Evolutionary conservation across 1,140 invertebrate genomes (phyloP).

Genomic region (Babylonia areolata): DNA sequence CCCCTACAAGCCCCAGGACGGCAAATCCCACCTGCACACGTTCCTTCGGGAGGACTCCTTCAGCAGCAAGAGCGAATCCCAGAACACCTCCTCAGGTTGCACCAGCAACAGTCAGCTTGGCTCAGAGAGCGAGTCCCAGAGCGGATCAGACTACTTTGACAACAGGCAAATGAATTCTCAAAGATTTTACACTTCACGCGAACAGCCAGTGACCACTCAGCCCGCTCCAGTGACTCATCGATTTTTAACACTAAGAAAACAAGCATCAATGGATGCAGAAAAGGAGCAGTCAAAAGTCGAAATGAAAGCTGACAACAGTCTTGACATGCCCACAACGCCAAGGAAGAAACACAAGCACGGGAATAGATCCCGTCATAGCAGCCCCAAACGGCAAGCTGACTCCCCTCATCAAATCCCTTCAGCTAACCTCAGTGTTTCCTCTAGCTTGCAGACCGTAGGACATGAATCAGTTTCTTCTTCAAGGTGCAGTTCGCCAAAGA

Average conservation of each 20-base stretch:
- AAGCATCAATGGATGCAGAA: background rate
- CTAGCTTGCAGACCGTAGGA: background rate
- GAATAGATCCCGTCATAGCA: background rate
- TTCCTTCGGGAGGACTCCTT: conserved; percentile 26
- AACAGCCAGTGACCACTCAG: background rate
- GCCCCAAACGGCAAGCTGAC: background rate
- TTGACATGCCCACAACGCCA: background rate
- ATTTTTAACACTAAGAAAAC: too few species aligned
- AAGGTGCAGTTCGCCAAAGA: background rate
- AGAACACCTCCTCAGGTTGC: background rate
- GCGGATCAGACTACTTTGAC: conserved; percentile 10
- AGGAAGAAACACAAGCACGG: background rate
- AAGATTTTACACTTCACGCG: background rate
- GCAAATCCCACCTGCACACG: conserved; percentile 27
- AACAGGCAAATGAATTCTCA: background rate
- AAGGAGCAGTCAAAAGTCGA: background rate
- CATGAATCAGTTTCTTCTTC: background rate
- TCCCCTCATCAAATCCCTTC: background rate
- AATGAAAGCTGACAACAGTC: background rate
- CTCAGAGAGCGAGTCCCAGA: conserved; percentile 29
- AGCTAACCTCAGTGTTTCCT: background rate
- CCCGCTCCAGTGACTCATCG: background rate
- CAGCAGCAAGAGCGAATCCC: conserved; percentile 14
- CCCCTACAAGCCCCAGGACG: conserved; percentile 45
- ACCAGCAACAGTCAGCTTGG: conserved; percentile 26